Base-by-base conservation (phyloP, 2,888 invertebrate genomes). In the Axea sp. region DNA sequence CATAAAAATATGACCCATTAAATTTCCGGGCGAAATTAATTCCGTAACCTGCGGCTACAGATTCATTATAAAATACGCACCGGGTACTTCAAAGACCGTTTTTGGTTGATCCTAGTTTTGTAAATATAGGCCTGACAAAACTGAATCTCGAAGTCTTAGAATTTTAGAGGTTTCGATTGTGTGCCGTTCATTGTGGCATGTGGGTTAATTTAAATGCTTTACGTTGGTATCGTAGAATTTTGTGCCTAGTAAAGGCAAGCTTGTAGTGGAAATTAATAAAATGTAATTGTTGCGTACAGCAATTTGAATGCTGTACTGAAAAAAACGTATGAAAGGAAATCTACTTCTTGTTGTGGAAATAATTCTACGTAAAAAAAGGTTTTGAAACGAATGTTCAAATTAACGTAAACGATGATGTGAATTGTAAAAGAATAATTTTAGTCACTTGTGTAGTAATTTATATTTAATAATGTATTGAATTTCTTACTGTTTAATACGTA, bases 1-100 rank as follows among this genome's bases (percentile, higher is more conserved):
- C 51, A 41, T 41, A 51, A 49, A 64, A 64, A 64, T 64, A 64
- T 49, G 39, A 49, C 17, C 39, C 37, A 62, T 64, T 64, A 64
- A 51, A 26, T 22, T 45, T 28, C 3, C 30, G 14, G 43, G 17
- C 35, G 24, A 53, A 53, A 53, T 65, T 65, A 53, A 65, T 65
- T 65, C 28, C 53, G 19, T 33, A 47, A 19, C 19, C 60, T 14
- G 47, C 12, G 43, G 41, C 35, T 30, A 19, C 9, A 7, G 24
- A 5, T 19, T 41, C 33, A 43, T 51, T 51, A 51, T 64, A 43
- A 64, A 64, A 64, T 26, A 19, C 43, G 24, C 51, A 64, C 31
- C 51, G 62, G 62, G 43, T 3, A 51, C 51, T 64, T 64, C 51
- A 64, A 64, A 64, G 41, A 47, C 3, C 24, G 30, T 19, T 43